These are phyloP conservation scores for Phymatocera aterrima DNA, from an alignment of 2,888 invertebrate species.

Conservation along the genomic window DNA sequence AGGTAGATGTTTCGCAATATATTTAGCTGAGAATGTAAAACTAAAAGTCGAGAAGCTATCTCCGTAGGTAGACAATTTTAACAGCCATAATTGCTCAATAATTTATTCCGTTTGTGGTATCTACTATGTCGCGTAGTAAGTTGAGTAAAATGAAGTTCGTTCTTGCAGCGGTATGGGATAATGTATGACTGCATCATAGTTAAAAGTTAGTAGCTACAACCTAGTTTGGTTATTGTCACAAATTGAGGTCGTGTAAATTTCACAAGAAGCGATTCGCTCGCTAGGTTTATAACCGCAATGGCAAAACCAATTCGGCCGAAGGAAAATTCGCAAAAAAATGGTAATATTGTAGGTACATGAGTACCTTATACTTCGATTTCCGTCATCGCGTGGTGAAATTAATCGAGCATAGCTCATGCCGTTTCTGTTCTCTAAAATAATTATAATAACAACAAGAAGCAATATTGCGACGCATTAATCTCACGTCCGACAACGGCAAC, in stretches of 20 bases:
- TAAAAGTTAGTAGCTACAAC: slow-evolving; percentile 19
- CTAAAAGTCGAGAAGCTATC: background rate
- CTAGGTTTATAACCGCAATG: slow-evolving; percentile 9
- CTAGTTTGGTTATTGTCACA: slow-evolving; percentile 24
- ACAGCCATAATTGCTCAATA: background rate
- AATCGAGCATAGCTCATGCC: background rate
- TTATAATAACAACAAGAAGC: background rate
- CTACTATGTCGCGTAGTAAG: too few relatives aligned
- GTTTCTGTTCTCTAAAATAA: too few relatives aligned
- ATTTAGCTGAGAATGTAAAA: too few relatives aligned
- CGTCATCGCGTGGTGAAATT: background rate
- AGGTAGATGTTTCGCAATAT: background rate
- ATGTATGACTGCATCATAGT: background rate
- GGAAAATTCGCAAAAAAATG: background rate
- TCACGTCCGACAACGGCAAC: background rate
- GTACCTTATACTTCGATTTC: too few relatives aligned
- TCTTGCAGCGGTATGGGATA: background rate
- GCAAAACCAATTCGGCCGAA: background rate
- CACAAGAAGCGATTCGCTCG: slow-evolving; percentile 25
- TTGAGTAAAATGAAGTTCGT: slow-evolving; percentile 11
- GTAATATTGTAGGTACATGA: background rate
- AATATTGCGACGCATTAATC: background rate
- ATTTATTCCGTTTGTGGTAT: background rate
- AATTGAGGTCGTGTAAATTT: slow-evolving; percentile 28
- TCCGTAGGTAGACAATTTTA: background rate